These are phyloP conservation scores for Piezodorus guildinii DNA, from an alignment of 1,140 invertebrate species.

Conservation along the genomic window DNA sequence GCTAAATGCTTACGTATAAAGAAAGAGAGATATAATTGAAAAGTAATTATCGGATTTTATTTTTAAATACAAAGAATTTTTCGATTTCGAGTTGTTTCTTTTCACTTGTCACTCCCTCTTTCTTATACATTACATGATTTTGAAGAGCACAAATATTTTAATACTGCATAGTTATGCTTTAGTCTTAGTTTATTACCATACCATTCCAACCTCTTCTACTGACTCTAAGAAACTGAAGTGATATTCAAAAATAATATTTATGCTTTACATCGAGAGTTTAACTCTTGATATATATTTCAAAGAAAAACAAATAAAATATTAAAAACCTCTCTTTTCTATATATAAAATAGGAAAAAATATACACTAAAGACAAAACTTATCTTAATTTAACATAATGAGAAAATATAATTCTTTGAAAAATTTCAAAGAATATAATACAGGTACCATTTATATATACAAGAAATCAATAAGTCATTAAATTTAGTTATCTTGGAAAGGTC, in stretches of 20 bases:
- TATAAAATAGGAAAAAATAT: too few relatives aligned
- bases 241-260: too few relatives aligned
- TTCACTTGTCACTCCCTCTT: constrained; percentile 5
- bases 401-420: not conserved
- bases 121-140: not conserved
- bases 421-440: not conserved
- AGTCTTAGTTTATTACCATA: not conserved
- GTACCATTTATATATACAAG: constrained; percentile 11
- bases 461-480: not conserved
- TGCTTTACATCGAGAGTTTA: too few relatives aligned
- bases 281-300: too few relatives aligned
- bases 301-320: too few relatives aligned
- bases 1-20: constrained; percentile 7
- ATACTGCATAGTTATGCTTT: not conserved
- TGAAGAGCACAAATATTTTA: not conserved
- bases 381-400: not conserved
- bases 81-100: too few relatives aligned
- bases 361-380: too few relatives aligned
- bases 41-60: too few relatives aligned
- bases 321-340: too few relatives aligned
- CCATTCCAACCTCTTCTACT: constrained; percentile 1
- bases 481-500: not conserved
- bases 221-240: not conserved
- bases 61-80: too few relatives aligned
- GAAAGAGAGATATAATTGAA: not conserved